Conservation (phyloP, 2,888 invertebrate genomes). For the Phoronis australis region DNA sequence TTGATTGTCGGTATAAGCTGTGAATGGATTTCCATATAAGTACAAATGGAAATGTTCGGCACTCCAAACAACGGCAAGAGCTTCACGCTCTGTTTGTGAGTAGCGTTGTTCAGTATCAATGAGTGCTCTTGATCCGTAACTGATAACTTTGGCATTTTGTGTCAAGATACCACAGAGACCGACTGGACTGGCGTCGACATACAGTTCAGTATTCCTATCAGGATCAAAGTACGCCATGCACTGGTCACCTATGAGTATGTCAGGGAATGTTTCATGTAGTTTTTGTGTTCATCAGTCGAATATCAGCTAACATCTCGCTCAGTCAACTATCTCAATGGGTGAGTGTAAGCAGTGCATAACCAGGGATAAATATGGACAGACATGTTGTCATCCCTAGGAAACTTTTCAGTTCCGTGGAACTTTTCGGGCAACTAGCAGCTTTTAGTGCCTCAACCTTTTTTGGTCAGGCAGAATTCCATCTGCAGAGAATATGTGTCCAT, state of each 20-base stretch:
- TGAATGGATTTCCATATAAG: too few species aligned
- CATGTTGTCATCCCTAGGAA: slow-evolving; percentile 8
- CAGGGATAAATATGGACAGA: slow-evolving; percentile 5
- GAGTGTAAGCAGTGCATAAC: slow-evolving; percentile 7
- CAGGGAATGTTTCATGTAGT: slow-evolving; percentile 4
- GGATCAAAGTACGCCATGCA: slow-evolving; percentile 12
- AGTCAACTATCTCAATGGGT: slow-evolving; percentile 7
- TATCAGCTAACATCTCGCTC: slow-evolving; percentile 3
- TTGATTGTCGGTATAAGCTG: slow-evolving; percentile 21
- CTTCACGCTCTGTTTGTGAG: slow-evolving; percentile 16
- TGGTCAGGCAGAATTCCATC: too few species aligned
- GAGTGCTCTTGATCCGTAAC: slow-evolving; percentile 11
- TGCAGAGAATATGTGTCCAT: slow-evolving; percentile 2
- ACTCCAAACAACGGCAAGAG: slow-evolving; percentile 24
- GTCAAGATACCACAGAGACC: too few species aligned
- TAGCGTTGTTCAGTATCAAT: too few species aligned
- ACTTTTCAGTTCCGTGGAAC: slow-evolving; percentile 9
- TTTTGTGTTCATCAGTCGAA: slow-evolving; percentile 7
- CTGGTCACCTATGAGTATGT: slow-evolving; percentile 1
- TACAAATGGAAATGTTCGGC: too few species aligned
- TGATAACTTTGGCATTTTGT: background rate
- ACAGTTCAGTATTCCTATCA: slow-evolving; percentile 3
- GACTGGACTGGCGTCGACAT: slow-evolving; percentile 13
- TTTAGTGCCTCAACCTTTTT: slow-evolving; percentile 3
- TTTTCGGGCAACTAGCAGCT: too few species aligned